Evolutionary conservation across 2,113 vertebrate genomes (phyloP), one percentile per base, ranked within the genome.

Genomic region (Labeo rohita): DNA sequence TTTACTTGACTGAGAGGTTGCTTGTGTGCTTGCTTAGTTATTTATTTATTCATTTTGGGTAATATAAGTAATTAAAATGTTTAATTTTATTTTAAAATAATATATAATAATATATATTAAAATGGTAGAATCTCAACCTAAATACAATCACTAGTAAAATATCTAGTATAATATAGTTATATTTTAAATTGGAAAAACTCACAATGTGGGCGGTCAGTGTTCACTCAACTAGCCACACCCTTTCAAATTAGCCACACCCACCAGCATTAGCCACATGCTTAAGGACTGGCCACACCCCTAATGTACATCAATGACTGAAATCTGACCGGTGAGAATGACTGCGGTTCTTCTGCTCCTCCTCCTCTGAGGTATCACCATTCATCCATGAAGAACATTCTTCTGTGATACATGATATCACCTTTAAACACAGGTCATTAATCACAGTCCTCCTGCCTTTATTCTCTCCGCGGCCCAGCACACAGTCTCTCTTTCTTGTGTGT

Each of bases 301-400:
- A 65, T 83, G 80, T n/a, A 54, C 47, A 72, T 73, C 18, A 59
- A 50, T 15, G 66, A 72, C 81, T 73, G 81, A 73, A 83, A 83
- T 45, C 45, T 52, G 15, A 68, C 8, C 15, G 52, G 2, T 52
- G 43, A 23, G 72, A 39, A 43, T 3, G 36, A 2, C 36, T 73
- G 28, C 23, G 49, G 36, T 36, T 59, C 56, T 59, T 59, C 8
- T 3, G 18, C 56, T 59, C 56, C 56, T 59, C 56, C 18, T 59
- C 18, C 56, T 59, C 56, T 59, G 56, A 59, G 56, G 18, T 21
- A 21, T 59, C 56, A 21, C 45, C 36, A 36, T 82, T 68, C 80
- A 68, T 82, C 80, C 28, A 11, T 52, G 34, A 52, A 13, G 49
- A 43, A 73, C 81, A 83, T 83, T 83, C 66, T 72, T 54, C 68